Percentiles rank a stretch among this genome's conserved stretches.
Conservation (phyloP, 1,140 invertebrate species). For the Drosophila ananassae region DNA sequence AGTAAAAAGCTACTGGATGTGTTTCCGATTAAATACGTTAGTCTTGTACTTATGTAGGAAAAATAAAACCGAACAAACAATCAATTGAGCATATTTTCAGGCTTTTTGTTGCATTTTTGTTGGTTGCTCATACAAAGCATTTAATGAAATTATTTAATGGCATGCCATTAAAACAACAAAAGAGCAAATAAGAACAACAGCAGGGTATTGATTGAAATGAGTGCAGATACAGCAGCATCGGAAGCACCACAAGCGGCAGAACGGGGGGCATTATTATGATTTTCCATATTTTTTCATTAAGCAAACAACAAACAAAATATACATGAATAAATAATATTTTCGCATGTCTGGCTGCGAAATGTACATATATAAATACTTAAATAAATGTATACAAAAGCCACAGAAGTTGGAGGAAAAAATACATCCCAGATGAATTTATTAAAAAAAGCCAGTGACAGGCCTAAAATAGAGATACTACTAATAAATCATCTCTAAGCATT, state of each 20-base stretch:
- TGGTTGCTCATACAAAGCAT: conserved; percentile 61
- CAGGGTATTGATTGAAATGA: conserved; percentile 34
- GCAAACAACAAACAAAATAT: conserved; percentile 43
- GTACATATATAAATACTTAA: conserved; percentile 62
- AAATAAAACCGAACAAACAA: conserved; percentile 52
- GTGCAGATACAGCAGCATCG: conserved; percentile 9
- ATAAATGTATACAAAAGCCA: conserved; percentile 42
- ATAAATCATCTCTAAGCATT: conserved; percentile 64
- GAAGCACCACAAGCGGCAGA: conserved; percentile 36
- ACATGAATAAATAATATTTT: conserved; percentile 68
- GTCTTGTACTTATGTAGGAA: not conserved
- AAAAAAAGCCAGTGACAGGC: conserved; percentile 25
- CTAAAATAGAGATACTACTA: conserved; percentile 58
- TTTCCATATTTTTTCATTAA: conserved; percentile 43
- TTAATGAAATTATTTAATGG: conserved; percentile 81
- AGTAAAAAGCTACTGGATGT: not conserved
- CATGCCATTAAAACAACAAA: conserved; percentile 78
- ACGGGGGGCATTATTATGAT: conserved; percentile 30
- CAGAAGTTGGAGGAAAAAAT: conserved; percentile 25
- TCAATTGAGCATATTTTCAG: conserved; percentile 57
- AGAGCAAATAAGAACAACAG: conserved; percentile 50
- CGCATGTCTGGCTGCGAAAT: conserved; percentile 53
- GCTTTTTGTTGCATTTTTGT: conserved; percentile 28
- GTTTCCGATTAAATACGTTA: not conserved
- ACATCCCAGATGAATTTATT: conserved; percentile 41